Evolutionary conservation across 2,113 vertebrate genomes (phyloP).

Genomic region (Oreochromis spilurus): DNA sequence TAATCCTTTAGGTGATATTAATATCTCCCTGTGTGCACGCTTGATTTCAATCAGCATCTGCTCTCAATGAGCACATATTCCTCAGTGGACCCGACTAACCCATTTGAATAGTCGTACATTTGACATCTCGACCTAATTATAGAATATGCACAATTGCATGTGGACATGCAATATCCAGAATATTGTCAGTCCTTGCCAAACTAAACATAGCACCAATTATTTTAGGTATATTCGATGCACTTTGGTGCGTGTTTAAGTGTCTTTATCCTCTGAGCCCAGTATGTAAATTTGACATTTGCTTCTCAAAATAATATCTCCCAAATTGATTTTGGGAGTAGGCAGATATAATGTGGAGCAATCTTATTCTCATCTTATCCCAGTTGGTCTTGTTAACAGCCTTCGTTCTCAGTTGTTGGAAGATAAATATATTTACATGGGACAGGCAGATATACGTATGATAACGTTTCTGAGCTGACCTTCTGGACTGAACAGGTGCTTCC

Average conservation of each 20-base stretch:
- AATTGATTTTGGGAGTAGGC: constrained; percentile 40
- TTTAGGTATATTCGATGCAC: neutral
- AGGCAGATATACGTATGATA: neutral
- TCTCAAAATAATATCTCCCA: constrained; percentile 6
- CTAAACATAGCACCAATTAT: constrained; percentile 4
- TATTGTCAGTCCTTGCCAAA: constrained; percentile 25
- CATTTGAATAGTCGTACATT: constrained; percentile 1
- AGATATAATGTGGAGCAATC: constrained; percentile 2
- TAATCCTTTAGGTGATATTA: constrained; percentile 7
- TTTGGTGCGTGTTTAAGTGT: neutral
- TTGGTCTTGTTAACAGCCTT: constrained; percentile 47
- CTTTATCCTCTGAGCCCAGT: constrained; percentile 6
- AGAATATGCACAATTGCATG: neutral
- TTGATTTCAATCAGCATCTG: constrained; percentile 43
- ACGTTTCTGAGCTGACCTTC: neutral
- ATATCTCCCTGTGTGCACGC: neutral
- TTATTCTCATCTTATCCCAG: constrained; percentile 20
- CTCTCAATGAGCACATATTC: constrained; percentile 3
- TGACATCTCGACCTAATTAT: constrained; percentile 51
- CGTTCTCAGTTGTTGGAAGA: neutral
- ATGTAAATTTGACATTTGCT: constrained; percentile 52
- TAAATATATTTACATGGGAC: neutral
- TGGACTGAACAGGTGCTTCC: constrained; percentile 3
- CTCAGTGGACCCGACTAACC: constrained; percentile 24
- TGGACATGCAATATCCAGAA: constrained; percentile 14